Base-by-base conservation (phyloP, 1,140 invertebrate genomes). In the Ganaspis sp. region DNA sequence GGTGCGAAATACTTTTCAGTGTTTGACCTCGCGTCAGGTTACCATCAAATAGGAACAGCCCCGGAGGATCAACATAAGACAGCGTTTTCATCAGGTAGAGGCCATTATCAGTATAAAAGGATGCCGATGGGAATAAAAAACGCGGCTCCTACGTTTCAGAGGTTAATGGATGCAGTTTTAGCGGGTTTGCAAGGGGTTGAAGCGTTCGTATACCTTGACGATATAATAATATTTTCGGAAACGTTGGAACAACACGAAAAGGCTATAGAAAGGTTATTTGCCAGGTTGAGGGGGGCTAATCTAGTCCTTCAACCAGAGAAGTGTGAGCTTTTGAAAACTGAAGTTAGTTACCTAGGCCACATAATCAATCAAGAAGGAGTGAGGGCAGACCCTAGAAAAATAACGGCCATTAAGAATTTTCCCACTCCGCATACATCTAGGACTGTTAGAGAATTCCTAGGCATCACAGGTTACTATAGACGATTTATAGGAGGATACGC, bases 111-210 rank as follows among this genome's bases (percentile, higher is more conserved):
- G 23, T 38, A 40, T 23, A 71, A 71, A 21, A 71, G 70, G 17
- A 71, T 38, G 70, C 70, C 70, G 1, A 40, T 71, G n/a, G 70
- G 34, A 9, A 19, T 71, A 6, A 71, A 19, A 17, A 71, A 71
- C 21, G 70, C 70, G 1, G 34, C 38, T 2, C 37, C 70, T 5
- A 71, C 70, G 9, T 91, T 85, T 73, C 15, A 82, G 79, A 37
- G 81, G 82, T 72, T 80, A 72, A 34, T 86, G 64, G 2, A 87
- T 70, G 17, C 77, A 78, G 53, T 77, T 45, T 5, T 45, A 2
- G 1, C 11, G 9, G 40, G 40, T 12, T 12, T 45, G 9, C 40
- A 45, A 9, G 40, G 40, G 1, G 15, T 2, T 1, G 40, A 45
- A 45, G 1, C 11, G 11, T 12, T n/a, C 2, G 9, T 45, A 1